These are phyloP conservation scores for Crenichthys baileyi DNA, from an alignment of 2,797 vertebrate genomes.

Conservation along the genomic window DNA sequence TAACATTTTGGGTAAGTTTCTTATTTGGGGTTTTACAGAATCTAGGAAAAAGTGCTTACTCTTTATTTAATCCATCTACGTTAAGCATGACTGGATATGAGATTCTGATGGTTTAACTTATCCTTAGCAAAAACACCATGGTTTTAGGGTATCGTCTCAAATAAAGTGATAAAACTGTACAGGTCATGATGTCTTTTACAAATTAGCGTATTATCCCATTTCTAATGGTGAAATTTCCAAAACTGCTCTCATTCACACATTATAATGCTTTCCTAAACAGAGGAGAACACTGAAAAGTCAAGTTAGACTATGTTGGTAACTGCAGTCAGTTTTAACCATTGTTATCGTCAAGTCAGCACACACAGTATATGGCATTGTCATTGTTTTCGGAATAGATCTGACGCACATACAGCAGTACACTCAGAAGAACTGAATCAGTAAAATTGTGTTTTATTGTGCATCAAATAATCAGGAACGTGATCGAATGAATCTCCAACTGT, in stretches of 20 bases:
- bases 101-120: not conserved
- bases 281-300: not conserved
- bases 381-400: too few species aligned
- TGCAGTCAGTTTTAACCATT: not conserved
- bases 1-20: constrained; percentile 24
- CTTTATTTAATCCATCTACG: constrained; percentile 3
- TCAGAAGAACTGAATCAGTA: too few species aligned
- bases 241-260: not conserved
- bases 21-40: constrained; percentile 38
- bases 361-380: too few species aligned
- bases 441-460: too few species aligned
- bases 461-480: too few species aligned
- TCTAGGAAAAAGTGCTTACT: constrained; percentile 7
- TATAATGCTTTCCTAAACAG: not conserved
- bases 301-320: not conserved
- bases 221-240: not conserved
- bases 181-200: not conserved
- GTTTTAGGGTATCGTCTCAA: not conserved
- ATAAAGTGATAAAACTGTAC: too few species aligned
- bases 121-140: not conserved
- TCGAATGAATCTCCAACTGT: too few species aligned
- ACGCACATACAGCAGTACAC: too few species aligned
- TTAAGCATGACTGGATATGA: not conserved
- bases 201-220: not conserved
- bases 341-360: not conserved